Conservation (phyloP, 2,888 invertebrate genomes). For the Ecliptopera silaceata region DNA sequence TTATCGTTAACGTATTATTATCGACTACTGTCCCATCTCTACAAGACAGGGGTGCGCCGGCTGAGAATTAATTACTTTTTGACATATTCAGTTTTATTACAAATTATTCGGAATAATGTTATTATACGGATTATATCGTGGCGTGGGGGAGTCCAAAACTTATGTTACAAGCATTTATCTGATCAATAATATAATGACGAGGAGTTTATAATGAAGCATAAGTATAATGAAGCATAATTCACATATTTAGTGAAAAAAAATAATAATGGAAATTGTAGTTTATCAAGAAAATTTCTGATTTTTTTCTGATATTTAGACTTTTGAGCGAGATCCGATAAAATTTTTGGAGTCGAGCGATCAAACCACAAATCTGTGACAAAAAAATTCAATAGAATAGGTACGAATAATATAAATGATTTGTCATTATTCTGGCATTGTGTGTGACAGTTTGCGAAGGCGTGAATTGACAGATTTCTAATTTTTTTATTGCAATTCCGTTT, state of each 20-base stretch:
- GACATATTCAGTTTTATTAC: slow-evolving; percentile 79
- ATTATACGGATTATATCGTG: slow-evolving; percentile 6
- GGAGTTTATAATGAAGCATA: no score
- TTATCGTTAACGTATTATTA: slow-evolving; percentile 8
- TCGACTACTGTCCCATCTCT: slow-evolving; percentile 51
- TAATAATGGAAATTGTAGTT: no score
- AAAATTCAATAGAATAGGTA: neutral
- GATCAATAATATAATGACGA: no score
- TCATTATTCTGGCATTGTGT: neutral
- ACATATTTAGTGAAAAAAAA: no score
- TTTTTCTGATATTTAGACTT: no score
- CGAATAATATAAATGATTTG: slow-evolving; percentile 12
- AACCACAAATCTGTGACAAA: neutral
- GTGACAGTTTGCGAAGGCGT: slow-evolving; percentile 3
- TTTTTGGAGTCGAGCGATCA: neutral
- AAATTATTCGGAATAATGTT: slow-evolving; percentile 64
- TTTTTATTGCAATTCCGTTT: neutral
- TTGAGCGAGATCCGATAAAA: no score
- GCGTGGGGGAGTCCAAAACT: neutral
- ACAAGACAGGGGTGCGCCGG: slow-evolving; percentile 60
- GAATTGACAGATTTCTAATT: neutral
- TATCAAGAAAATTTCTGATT: no score
- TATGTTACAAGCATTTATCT: neutral
- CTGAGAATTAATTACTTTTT: slow-evolving; percentile 78
- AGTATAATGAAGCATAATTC: no score